These are phyloP conservation scores for Nesogale talazaci DNA, from an alignment of 2,113 vertebrate species.

Conservation along the genomic window DNA sequence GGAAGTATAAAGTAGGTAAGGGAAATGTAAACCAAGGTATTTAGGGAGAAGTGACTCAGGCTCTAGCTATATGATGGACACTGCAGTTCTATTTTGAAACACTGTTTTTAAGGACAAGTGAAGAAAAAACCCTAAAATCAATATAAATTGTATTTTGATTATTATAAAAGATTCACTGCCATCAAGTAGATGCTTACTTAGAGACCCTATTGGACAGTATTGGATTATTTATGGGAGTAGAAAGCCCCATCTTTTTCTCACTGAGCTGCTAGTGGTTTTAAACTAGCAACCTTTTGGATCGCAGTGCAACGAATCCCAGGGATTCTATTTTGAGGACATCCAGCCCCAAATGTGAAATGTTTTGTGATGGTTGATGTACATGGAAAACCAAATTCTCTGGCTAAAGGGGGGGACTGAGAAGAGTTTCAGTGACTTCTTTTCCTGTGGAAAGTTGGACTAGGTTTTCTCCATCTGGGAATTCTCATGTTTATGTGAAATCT, in stretches of 20 bases:
- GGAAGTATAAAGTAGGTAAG: not conserved
- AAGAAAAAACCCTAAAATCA: not conserved
- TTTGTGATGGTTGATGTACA: not conserved
- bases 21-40: not conserved
- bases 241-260: too few species aligned
- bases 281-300: too few species aligned
- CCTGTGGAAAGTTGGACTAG: not conserved
- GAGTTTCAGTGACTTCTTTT: not conserved
- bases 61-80: not conserved
- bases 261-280: too few species aligned
- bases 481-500: constrained; percentile 17
- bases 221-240: too few species aligned
- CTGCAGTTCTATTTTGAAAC: too few species aligned
- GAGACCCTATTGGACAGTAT: too few species aligned
- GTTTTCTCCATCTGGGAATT: not conserved
- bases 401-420: not conserved
- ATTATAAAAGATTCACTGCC: too few species aligned
- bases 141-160: not conserved
- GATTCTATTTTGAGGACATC: not conserved
- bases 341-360: not conserved
- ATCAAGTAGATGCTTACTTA: too few species aligned
- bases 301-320: too few species aligned
- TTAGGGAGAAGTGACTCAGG: not conserved
- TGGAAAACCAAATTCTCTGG: not conserved
- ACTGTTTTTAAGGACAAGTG: not conserved